These are phyloP conservation scores for Semaprochilodus insignis DNA, from an alignment of 2,797 vertebrate genomes.

Conservation along the genomic window DNA sequence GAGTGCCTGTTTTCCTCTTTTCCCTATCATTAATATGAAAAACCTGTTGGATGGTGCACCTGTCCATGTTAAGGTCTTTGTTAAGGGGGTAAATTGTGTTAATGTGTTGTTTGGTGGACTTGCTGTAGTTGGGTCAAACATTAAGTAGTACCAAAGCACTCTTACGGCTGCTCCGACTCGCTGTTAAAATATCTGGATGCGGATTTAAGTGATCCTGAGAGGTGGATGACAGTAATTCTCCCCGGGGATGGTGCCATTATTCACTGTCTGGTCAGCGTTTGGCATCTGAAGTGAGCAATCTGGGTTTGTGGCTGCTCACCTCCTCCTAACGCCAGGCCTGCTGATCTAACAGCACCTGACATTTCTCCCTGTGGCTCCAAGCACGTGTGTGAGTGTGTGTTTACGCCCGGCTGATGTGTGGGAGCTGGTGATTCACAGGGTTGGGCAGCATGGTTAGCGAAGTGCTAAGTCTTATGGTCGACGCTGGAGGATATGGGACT, in stretches of 20 bases:
- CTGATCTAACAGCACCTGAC: slow-evolving; percentile 83
- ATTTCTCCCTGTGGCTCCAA: slow-evolving; percentile 69
- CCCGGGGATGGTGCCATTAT: slow-evolving; percentile 57
- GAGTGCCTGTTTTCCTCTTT: too few relatives aligned
- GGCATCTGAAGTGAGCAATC: slow-evolving; percentile 67
- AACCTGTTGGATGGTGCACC: too few relatives aligned
- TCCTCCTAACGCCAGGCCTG: slow-evolving; percentile 65
- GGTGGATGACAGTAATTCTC: slow-evolving; percentile 40
- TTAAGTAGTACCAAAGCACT: neutral
- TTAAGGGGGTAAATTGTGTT: too few relatives aligned
- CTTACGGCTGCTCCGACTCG: neutral
- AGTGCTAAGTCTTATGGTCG: neutral
- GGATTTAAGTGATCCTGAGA: slow-evolving; percentile 27
- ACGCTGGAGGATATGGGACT: neutral
- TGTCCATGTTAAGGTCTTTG: too few relatives aligned
- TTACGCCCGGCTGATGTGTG: slow-evolving; percentile 28
- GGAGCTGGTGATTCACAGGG: slow-evolving; percentile 73
- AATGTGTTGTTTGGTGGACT: too few relatives aligned
- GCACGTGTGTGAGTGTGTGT: slow-evolving; percentile 50
- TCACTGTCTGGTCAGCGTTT: slow-evolving; percentile 59
- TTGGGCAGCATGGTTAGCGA: slow-evolving; percentile 6
- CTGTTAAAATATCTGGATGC: slow-evolving; percentile 23
- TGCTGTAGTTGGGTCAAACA: too few relatives aligned
- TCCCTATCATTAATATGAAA: too few relatives aligned
- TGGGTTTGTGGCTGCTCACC: slow-evolving; percentile 57